phyloP scores from a whole-genome alignment of 1,140 invertebrate species.

The Drosophila pachea region DNA sequence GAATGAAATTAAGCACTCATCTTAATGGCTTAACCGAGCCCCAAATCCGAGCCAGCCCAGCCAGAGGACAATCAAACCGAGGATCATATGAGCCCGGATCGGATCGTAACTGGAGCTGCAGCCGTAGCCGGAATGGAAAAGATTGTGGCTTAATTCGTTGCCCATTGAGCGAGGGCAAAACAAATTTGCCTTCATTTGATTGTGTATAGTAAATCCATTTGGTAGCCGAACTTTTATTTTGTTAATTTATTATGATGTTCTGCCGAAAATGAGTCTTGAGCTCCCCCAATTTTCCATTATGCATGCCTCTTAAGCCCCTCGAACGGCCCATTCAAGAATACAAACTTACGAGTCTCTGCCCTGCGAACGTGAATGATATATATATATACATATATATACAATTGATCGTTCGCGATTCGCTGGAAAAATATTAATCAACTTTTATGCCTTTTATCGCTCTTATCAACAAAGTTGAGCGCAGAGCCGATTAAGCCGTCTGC shows the following conservation, averaged over 20 bases:
- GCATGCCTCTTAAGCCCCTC: constrained; percentile 56
- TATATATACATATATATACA: too few relatives aligned
- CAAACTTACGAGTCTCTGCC: constrained; percentile 31
- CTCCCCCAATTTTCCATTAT: constrained; percentile 69
- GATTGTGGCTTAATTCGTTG: constrained; percentile 2
- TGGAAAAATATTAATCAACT: constrained; percentile 63
- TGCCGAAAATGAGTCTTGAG: constrained; percentile 70
- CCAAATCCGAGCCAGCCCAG: constrained; percentile 20
- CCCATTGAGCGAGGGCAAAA: constrained; percentile 39
- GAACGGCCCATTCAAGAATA: constrained; percentile 50
- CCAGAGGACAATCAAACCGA: constrained; percentile 19
- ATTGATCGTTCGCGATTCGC: constrained; percentile 55
- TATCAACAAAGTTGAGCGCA: not conserved
- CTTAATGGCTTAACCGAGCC: constrained; percentile 67
- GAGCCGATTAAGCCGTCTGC: too few relatives aligned
- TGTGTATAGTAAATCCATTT: constrained; percentile 57
- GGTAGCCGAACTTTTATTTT: constrained; percentile 64
- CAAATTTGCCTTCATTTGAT: constrained; percentile 70
- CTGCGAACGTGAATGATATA: too few relatives aligned
- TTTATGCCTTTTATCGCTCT: constrained; percentile 31
- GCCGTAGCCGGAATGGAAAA: constrained; percentile 33
- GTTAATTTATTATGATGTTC: constrained; percentile 76
- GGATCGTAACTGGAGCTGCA: too few relatives aligned
- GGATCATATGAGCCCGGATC: not conserved
- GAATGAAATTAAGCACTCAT: constrained; percentile 70